Evolutionary conservation across 2,113 vertebrate genomes (phyloP).

Genomic region (Aphelocoma coerulescens): DNA sequence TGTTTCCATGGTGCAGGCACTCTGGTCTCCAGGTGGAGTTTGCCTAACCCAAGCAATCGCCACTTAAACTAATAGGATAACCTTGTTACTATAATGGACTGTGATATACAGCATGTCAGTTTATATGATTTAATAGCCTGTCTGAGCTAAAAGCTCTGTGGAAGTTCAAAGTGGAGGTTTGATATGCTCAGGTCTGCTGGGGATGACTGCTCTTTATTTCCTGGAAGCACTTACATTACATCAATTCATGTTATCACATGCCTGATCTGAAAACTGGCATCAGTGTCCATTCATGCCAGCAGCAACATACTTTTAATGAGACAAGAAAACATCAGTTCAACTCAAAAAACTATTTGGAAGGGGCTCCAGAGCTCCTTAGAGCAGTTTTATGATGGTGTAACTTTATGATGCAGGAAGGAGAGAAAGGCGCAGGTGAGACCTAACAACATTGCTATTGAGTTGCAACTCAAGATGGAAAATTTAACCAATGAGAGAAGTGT

Average conservation of each 20-base stretch:
- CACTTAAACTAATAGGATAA: slow-evolving; percentile 23
- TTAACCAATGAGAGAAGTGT: not conserved
- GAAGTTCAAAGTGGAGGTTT: slow-evolving; percentile 1
- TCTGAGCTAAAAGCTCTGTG: not conserved
- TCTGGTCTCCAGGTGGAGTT: not conserved
- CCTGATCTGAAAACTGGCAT: not conserved
- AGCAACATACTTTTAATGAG: not conserved
- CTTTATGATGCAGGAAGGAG: not conserved
- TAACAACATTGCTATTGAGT: not conserved
- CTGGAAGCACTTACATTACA: not conserved
- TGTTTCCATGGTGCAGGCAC: not conserved
- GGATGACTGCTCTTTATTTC: slow-evolving; percentile 2
- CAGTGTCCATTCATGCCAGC: not conserved
- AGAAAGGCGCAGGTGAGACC: not conserved
- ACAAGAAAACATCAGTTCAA: not conserved
- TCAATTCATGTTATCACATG: not conserved
- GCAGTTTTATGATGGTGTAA: not conserved
- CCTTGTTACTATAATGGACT: slow-evolving; percentile 4
- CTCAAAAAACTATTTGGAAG: not conserved
- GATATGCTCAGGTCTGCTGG: not conserved
- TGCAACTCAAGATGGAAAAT: not conserved
- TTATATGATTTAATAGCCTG: slow-evolving; percentile 1
- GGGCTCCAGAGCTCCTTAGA: not conserved
- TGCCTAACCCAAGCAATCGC: not conserved
- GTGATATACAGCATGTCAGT: not conserved